Evolutionary conservation across 64 coral and sea anemone genomes (phyloP), one percentile per base, ranked within the genome.

Genomic region (Montipora efflorescens): DNA sequence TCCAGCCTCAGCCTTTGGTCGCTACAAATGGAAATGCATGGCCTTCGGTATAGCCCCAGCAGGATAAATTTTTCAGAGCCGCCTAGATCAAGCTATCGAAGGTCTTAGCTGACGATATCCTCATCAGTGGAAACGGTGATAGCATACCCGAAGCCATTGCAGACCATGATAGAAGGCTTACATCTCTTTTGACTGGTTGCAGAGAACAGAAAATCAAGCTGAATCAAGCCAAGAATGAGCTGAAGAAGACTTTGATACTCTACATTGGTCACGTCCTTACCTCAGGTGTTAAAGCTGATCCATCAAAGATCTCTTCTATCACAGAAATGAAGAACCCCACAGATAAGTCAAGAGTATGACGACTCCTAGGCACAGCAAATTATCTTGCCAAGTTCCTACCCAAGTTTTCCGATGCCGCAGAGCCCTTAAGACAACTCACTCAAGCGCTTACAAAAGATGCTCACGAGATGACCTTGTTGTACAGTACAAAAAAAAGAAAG

Each of bases 31-130:
- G 61, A 64, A 12, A 12, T 1, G 61, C 11, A 64, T 64, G 14
- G 9, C 61, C 0, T 64, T 64, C 12, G 61, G 14, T 12, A 64
- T 64, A 14, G 9, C 61, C 14, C 61, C 61, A 10, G 81, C 81
- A 61, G 55, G 81, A 22, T 52, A 83, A 45, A 83, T 83, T 62
- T 84, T 68, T 8, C 81, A 84, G 44, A 18, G 10, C 23, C n/a
- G 81, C 52, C 62, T 84, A 46, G 51, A 84, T 64, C 51, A 84
- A 62, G 81, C 62, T 8, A 62, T 84, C 14, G 57, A 62, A 64
- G 81, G 66, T 19, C 81, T 84, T 19, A 25, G 81, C 81, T 28
- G 81, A 84, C 61, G 14, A 64, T 16, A 12, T 64, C 61, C 61
- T 64, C 14, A 3, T 64, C 0, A 64, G 0, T 64, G 61, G 9